Evolutionary conservation across 2,797 vertebrate species (phyloP), one percentile per base, ranked within the genome.

Genomic region (Myotis planiceps): DNA sequence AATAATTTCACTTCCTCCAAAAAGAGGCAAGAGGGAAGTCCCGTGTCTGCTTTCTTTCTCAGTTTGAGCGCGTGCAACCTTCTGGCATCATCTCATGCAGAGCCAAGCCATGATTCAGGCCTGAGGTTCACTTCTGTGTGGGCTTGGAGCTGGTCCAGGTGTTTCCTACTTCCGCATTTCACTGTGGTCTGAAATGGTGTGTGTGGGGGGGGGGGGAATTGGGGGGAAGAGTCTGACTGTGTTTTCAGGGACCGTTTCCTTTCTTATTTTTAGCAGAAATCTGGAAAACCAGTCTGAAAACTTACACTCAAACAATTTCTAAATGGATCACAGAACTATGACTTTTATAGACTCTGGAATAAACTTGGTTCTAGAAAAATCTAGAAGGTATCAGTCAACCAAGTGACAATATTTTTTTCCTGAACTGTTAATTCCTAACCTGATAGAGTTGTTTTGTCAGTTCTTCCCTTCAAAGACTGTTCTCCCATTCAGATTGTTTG

Each of bases 1-100:
- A 37, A 29, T 15, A 0, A 16, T 95, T 94, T 96, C 96, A 88
- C 90, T 97, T 97, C 97, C 96, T 75, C 66, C 63, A n/a, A 32
- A 75, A 37, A 34, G 51, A 82, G 42, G 58, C 55, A 10, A 89
- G 58, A 94, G 81, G 92, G 94, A 96, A 97, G 97, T 82, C 88
- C 76, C 96, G 18, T 0, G 23, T 71, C 93, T 78, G 76, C 49
- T 88, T 88, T 84, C 83, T 92, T 88, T 81, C 95, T 97, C 60
- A 68, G 14, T 85, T 32, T 97, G 87, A 93, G 47, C 87, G 49
- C 9, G 14, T 92, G 92, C 42, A 60, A 51, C 25, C 25, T 82
- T 53, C 68, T 71, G 34, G 79, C n/a, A 42, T 49, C 45, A 27
- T 32, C n/a, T 63, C 42, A 9, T 1, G 16, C 21, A 49, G 3